Base-by-base conservation (phyloP, 2,797 vertebrate genomes). In the Coluber constrictor region DNA sequence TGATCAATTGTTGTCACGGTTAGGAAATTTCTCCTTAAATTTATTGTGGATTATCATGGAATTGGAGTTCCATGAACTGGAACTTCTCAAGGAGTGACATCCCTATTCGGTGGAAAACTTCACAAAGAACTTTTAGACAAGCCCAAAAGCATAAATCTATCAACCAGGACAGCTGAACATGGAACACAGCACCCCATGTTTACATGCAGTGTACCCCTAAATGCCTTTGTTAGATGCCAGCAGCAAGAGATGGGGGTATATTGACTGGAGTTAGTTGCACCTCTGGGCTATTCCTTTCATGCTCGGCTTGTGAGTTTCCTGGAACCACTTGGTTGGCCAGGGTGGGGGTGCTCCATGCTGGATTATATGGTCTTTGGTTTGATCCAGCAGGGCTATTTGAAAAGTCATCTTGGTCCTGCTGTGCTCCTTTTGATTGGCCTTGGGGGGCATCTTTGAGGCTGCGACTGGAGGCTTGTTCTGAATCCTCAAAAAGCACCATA, bases 401-500 rank as follows among this genome's bases (percentile, higher is more conserved):
- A 83, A 25, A 3, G 11, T 47, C 10, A 16, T 55, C 63, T 47
- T 23, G 66, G 66, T 18, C 66, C 66, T 1, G 61, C 63, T 90
- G 89, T 56, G 51, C 63, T 55, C 25, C 16, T n/a, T 29, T 7
- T 2, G 10, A 55, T 0, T 5, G 25, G 55, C 0, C 0, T 4
- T 61, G 3, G 18, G 1, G 47, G 4, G 20, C 86, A 5, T 74
- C 90, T 94, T 55, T 0, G 3, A 93, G 94, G 94, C 92, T 47
- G 92, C 0, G 1, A 91, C 0, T 0, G 63, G 95, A 94, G 96
- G 95, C 97, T 97, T 96, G 95, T 95, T 95, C 96, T 96, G 97
- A 97, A 97, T 98, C 97, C 56, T 95, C 97, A 97, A 95, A 97
- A 97, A 91, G 97, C 97, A 94, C 51, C 93, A 57, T 97, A 96